Conservation (phyloP, 2,113 vertebrate species). For the Anthoscopus minutus region DNA sequence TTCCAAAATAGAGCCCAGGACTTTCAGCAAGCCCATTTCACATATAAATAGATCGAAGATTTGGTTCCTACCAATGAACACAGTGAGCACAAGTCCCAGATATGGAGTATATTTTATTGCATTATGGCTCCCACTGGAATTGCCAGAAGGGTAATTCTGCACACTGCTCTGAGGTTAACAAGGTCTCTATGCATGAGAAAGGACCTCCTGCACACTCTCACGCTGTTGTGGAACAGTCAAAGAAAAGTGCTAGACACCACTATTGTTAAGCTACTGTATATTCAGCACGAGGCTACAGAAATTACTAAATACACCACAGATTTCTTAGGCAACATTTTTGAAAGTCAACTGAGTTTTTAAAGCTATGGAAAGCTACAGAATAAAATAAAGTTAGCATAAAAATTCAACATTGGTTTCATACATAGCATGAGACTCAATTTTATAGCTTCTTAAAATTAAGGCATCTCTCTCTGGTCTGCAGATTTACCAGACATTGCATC, state of each 20-base stretch:
- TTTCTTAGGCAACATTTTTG: not conserved
- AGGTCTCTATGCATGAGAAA: not conserved
- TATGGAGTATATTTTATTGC: not conserved
- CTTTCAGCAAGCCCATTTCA: not conserved
- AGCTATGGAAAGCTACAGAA: not conserved
- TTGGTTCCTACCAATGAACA: not conserved
- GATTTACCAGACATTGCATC: not conserved
- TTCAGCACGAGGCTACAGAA: not conserved
- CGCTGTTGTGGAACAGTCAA: fast-evolving
- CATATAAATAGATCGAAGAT: not conserved
- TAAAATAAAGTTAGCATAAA: not conserved
- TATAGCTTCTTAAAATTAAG: not conserved
- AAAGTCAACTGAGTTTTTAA: not conserved
- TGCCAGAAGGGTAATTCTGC: not conserved
- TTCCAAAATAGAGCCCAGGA: not conserved
- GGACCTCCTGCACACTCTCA: fast-evolving
- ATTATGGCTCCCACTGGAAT: too few species aligned
- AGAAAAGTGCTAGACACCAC: not conserved
- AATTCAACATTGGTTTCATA: not conserved
- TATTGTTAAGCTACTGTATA: not conserved
- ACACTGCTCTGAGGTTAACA: fast-evolving
- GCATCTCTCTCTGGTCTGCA: not conserved
- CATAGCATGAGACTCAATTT: not conserved
- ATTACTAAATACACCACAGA: not conserved
- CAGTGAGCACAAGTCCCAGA: not conserved